Evolutionary conservation across 2,797 vertebrate genomes (phyloP).

Genomic region (Hippoglossus hippoglossus): DNA sequence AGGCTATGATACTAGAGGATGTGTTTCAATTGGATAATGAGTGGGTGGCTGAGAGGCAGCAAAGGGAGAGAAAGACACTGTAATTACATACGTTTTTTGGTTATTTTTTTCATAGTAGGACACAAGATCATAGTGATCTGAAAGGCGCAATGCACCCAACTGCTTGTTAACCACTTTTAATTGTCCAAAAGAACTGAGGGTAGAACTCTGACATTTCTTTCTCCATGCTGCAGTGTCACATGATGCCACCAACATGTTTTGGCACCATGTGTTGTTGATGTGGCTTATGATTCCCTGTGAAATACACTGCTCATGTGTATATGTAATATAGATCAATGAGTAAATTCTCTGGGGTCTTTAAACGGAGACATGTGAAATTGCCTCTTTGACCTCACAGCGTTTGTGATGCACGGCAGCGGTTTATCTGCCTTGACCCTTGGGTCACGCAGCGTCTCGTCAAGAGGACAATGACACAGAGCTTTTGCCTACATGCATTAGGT

Average conservation of each 20-base stretch:
- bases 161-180: constrained; percentile 74
- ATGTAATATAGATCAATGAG: constrained; percentile 18
- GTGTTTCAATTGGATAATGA: constrained; percentile 84
- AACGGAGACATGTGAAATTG: constrained; percentile 50
- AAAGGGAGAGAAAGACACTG: constrained; percentile 77
- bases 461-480: constrained; percentile 63
- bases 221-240: constrained; percentile 6
- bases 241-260: not conserved
- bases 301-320: not conserved
- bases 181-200: constrained; percentile 63
- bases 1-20: constrained; percentile 67
- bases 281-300: not conserved
- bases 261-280: not conserved
- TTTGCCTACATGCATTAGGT: constrained; percentile 51
- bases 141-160: constrained; percentile 65
- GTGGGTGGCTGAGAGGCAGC: constrained; percentile 78
- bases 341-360: constrained; percentile 29
- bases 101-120: constrained; percentile 54
- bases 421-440: constrained; percentile 47
- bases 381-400: constrained; percentile 55
- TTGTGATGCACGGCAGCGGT: constrained; percentile 43
- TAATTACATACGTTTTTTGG: constrained; percentile 76
- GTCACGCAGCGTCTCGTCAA: constrained; percentile 42
- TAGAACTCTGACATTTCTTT: constrained; percentile 33
- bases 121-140: constrained; percentile 79